phyloP scores from a whole-genome alignment of 2,113 vertebrate species.

The Xyliphius kryptos region DNA sequence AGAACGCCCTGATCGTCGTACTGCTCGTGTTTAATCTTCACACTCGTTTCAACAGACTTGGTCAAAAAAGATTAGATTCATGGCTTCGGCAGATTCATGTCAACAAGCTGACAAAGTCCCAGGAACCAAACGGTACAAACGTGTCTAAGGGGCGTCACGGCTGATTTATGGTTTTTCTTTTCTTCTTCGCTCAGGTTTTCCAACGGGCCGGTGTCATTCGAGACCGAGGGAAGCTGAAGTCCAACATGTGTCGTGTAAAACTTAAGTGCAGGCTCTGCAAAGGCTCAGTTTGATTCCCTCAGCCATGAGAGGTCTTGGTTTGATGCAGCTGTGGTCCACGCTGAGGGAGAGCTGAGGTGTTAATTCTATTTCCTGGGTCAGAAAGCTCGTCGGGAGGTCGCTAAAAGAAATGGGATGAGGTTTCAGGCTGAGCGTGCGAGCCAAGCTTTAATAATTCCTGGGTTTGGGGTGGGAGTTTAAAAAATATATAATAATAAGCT shows the following conservation, averaged over 20 bases:
- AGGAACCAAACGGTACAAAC: too few relatives aligned
- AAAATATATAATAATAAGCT: not conserved
- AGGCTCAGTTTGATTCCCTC: conserved; percentile 36
- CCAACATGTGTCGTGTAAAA: conserved; percentile 36
- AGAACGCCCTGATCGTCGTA: not conserved
- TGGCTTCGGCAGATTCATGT: not conserved
- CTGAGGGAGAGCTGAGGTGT: conserved; percentile 58
- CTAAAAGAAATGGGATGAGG: conserved; percentile 15
- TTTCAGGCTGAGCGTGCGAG: conserved; percentile 13
- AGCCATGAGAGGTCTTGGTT: conserved; percentile 21
- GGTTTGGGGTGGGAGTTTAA: too few relatives aligned
- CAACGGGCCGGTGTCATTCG: conserved; percentile 29
- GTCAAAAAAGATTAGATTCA: not conserved
- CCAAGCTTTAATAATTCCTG: conserved; percentile 20
- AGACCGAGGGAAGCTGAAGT: conserved; percentile 30
- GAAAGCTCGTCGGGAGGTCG: conserved; percentile 58
- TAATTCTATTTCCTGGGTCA: conserved; percentile 74
- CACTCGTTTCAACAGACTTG: not conserved
- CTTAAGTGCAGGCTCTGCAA: conserved; percentile 25
- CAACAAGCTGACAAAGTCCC: not conserved
- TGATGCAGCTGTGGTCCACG: conserved; percentile 55
- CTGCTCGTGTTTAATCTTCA: too few relatives aligned
- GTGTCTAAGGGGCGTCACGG: not conserved
- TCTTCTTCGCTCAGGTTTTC: conserved; percentile 31
- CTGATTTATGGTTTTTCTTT: conserved; percentile 43